Conservation (phyloP, 2,888 invertebrate genomes). For the Phoenoteleia sp. region DNA sequence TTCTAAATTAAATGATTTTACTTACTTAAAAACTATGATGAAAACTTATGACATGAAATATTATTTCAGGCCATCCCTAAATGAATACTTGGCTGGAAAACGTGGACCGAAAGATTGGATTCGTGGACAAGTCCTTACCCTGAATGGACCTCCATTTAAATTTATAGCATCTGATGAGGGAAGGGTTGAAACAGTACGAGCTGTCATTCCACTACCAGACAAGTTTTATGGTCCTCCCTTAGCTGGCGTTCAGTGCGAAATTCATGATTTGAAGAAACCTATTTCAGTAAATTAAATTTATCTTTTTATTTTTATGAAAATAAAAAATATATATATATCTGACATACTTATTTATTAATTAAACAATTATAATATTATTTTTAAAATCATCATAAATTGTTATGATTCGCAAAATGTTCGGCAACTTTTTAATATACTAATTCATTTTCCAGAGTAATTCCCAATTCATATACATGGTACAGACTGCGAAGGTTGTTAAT, state of each 20-base stretch:
- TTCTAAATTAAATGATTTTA: no score
- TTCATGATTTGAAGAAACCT: constrained; percentile 13
- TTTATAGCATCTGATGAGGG: constrained; percentile 80
- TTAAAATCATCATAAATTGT: background rate
- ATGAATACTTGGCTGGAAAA: constrained; percentile 79
- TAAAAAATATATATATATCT: no score
- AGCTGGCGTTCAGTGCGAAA: constrained; percentile 75
- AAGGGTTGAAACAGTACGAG: constrained; percentile 64
- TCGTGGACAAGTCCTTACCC: constrained; percentile 78
- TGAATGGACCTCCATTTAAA: constrained; percentile 68
- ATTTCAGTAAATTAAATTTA: background rate
- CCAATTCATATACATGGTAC: background rate
- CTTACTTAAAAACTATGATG: no score
- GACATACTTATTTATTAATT: background rate
- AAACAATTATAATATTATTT: background rate
- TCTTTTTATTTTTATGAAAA: no score
- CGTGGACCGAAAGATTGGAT: constrained; percentile 77
- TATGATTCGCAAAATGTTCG: background rate
- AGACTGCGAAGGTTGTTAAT: background rate
- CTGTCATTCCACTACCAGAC: constrained; percentile 74
- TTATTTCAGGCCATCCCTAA: constrained; percentile 75
- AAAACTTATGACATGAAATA: no score
- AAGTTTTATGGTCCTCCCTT: constrained; percentile 70
- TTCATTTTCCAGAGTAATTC: background rate
- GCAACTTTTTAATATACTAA: background rate